A percentile compares a stretch with the other conserved stretches of the same genome.
Evolutionary conservation across 2,113 vertebrate species (phyloP).

Genomic region (Semicossyphus pulcher): DNA sequence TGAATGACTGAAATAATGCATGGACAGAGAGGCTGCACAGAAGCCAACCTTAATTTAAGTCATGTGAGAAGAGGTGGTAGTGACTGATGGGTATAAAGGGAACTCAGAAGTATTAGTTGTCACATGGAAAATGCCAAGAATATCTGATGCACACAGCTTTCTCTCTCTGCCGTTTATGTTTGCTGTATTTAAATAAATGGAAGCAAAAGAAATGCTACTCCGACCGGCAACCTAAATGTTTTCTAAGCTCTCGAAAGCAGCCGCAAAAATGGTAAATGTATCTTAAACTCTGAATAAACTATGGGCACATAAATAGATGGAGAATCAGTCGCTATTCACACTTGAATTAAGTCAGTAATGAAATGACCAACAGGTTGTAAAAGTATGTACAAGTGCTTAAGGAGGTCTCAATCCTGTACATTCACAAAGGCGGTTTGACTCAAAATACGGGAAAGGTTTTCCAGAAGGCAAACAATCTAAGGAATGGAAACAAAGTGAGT

Average conservation of each 20-base stretch:
- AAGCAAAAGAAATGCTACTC: constrained; percentile 40
- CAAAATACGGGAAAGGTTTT: constrained; percentile 72
- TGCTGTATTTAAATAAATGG: constrained; percentile 12
- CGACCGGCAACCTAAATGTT: constrained; percentile 26
- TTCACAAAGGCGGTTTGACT: constrained; percentile 91
- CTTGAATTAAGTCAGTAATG: constrained; percentile 75
- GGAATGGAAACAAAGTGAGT: constrained; percentile 92
- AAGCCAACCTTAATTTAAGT: constrained; percentile 62
- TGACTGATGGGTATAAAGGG: constrained; percentile 27
- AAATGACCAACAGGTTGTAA: constrained; percentile 88
- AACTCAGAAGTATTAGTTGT: constrained; percentile 33
- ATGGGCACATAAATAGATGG: constrained; percentile 34
- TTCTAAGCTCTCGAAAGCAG: constrained; percentile 26
- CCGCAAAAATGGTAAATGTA: constrained; percentile 15
- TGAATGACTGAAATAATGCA: constrained; percentile 55
- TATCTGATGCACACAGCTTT: constrained; percentile 28
- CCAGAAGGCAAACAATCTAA: constrained; percentile 94
- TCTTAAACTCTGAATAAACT: constrained; percentile 39
- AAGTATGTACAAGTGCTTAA: constrained; percentile 87
- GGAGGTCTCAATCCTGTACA: constrained; percentile 91
- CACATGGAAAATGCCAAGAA: constrained; percentile 30
- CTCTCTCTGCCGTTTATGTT: constrained; percentile 11
- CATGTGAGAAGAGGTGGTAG: constrained; percentile 52
- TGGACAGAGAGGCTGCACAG: constrained; percentile 61
- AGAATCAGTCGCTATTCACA: constrained; percentile 38